phyloP scores from a whole-genome alignment of 2,888 invertebrate genomes.

The Lysandra coridon region DNA sequence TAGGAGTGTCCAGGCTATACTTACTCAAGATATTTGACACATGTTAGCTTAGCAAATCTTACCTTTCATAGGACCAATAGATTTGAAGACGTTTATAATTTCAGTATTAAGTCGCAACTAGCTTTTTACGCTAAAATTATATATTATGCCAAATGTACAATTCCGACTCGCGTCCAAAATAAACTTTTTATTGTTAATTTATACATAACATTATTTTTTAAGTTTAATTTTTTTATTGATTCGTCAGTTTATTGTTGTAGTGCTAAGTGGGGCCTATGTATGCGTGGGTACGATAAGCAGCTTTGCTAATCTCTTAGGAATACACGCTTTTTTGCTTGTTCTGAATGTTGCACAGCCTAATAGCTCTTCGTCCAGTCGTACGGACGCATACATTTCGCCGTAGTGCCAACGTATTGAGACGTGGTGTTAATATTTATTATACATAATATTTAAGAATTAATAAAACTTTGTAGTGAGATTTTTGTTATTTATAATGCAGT shows the following conservation, averaged over 20 bases:
- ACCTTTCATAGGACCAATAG: not conserved
- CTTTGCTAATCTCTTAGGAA: not conserved
- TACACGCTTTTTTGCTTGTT: not conserved
- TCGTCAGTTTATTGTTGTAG: constrained; percentile 34
- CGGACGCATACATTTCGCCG: not conserved
- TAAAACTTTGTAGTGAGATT: constrained; percentile 64
- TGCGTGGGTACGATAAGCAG: not conserved
- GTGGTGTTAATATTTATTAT: constrained; percentile 69
- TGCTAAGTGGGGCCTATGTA: constrained; percentile 44
- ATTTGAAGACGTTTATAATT: not conserved
- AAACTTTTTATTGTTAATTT: constrained; percentile 21
- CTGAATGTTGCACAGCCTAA: not conserved
- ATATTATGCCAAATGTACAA: constrained; percentile 7
- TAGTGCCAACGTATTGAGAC: constrained; percentile 66
- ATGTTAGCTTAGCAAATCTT: not conserved
- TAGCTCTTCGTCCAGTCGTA: not conserved
- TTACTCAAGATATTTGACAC: constrained; percentile 8
- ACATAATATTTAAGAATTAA: constrained; percentile 72
- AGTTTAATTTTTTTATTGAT: constrained; percentile 1
- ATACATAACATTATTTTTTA: not conserved
- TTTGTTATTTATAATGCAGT: constrained; percentile 49
- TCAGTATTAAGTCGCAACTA: not conserved
- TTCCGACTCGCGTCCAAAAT: constrained; percentile 28
- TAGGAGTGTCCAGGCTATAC: not conserved
- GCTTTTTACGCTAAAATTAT: not conserved